Evolutionary conservation across 2,888 invertebrate species (phyloP), one percentile per base, ranked within the genome.

Genomic region (Athalia cordata): DNA sequence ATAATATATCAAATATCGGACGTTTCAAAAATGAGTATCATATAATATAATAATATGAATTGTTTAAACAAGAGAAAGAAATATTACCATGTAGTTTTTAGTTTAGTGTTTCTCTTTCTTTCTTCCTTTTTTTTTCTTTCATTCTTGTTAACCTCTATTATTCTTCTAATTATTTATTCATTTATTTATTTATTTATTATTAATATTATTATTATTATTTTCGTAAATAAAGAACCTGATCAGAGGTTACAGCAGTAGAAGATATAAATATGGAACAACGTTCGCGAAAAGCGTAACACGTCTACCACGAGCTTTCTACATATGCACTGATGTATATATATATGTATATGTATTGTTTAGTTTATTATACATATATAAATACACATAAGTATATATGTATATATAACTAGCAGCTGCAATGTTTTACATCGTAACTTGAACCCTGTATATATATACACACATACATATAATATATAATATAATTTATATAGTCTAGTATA

Each of bases 221-320:
- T 29, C 29, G 29, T 29, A 29, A 29, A 29, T 29, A 29, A 55
- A 55, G 55, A 55, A 55, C 9, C 9, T 4, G n/a, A 55, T 11
- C 3, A n/a, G 1, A 55, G n/a, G n/a, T 4, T 11, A 9, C 9
- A n/a, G n/a, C n/a, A 55, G 5, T 4, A 7, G n/a, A 55, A 55
- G 7, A 55, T 11, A 6, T 11, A 15, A 13, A 68, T 15, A 70
- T 59, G 59, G 45, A 13, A 47, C 59, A 59, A 72, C 72, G 47
- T 57, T 59, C 68, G 68, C 68, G 68, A 68, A 68, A 77, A 77
- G 77, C 68, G 59, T 70, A 50, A 77, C 77, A 77, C 50, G 55
- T 77, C 68, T 70, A 61, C 68, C 68, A 68, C 68, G 77, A 57
- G 61, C 66, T 77, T 68, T 57, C 66, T 55, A 57, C 15, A 72